These are phyloP conservation scores for Psammodynastes pulverulentus DNA, from an alignment of 2,113 vertebrate species.

Conservation along the genomic window DNA sequence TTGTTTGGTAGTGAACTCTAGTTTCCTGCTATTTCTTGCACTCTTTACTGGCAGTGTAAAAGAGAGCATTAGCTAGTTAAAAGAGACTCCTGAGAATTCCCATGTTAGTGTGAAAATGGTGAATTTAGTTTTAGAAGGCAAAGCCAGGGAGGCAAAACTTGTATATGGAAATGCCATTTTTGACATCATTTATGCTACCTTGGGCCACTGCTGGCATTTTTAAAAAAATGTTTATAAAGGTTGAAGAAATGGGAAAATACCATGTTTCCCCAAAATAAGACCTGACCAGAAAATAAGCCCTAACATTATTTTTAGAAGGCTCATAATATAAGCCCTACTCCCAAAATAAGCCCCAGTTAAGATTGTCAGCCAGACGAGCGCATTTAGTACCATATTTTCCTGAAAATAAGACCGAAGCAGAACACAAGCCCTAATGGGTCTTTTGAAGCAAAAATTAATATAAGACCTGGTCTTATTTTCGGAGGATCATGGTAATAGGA, in stretches of 20 bases:
- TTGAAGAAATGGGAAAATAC: neutral
- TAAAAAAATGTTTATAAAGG: neutral
- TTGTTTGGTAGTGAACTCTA: neutral
- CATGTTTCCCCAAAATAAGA: too few species aligned
- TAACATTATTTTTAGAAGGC: too few species aligned
- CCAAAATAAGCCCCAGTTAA: too few species aligned
- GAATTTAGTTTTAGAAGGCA: neutral
- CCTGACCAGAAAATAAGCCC: too few species aligned
- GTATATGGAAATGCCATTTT: neutral
- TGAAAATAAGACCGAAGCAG: too few species aligned
- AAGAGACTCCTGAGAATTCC: neutral
- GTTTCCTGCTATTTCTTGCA: neutral
- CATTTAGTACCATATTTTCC: too few species aligned
- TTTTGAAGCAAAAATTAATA: too few species aligned
- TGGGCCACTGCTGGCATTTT: neutral
- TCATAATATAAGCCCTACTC: too few species aligned
- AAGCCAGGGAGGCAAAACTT: neutral
- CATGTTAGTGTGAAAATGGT: neutral
- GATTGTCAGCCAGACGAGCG: too few species aligned
- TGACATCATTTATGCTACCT: neutral
- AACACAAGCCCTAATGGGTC: too few species aligned
- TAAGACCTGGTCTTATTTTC: too few species aligned
- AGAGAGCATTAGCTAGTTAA: neutral
- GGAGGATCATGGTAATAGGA: neutral
- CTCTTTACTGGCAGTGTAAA: neutral